Evolutionary conservation across 2,888 invertebrate species (phyloP).

Genomic region (Serrognathus titanus): DNA sequence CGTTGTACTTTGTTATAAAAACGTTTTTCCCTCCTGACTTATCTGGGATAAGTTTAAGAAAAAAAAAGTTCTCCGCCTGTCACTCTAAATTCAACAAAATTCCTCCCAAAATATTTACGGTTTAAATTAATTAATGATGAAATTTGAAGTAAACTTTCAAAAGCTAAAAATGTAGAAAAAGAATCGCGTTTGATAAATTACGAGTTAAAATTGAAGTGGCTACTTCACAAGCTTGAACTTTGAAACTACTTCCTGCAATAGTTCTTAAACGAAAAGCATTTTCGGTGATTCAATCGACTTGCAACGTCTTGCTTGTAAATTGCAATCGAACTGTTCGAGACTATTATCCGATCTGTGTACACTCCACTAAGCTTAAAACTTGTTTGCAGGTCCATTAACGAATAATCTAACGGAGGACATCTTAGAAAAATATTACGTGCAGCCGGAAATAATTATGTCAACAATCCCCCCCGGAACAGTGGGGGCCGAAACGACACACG

Average conservation of each 20-base stretch:
- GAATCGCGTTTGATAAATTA: no score
- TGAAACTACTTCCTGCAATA: no score
- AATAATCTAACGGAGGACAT: slow-evolving; percentile 61
- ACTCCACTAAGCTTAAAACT: slow-evolving; percentile 1
- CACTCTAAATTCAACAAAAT: no score
- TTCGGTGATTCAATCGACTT: slow-evolving; percentile 6
- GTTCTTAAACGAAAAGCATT: not conserved
- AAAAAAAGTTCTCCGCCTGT: not conserved
- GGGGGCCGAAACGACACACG: slow-evolving; percentile 51
- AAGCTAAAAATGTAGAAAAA: no score
- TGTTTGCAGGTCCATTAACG: slow-evolving; percentile 52
- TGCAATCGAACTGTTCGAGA: slow-evolving; percentile 8
- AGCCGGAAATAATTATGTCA: slow-evolving; percentile 45
- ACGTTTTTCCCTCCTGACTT: not conserved
- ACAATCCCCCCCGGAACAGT: slow-evolving; percentile 44
- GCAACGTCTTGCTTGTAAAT: slow-evolving; percentile 3
- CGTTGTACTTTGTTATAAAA: not conserved
- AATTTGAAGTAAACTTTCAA: no score
- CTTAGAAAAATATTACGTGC: slow-evolving; percentile 62
- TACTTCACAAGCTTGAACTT: no score
- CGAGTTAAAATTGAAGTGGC: no score
- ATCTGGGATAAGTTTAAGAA: not conserved
- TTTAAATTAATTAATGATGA: no score
- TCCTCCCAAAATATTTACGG: no score
- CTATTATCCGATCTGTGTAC: slow-evolving; percentile 5